phyloP scores from a whole-genome alignment of 2,797 vertebrate species.

The Kryptolebias ocellatus region DNA sequence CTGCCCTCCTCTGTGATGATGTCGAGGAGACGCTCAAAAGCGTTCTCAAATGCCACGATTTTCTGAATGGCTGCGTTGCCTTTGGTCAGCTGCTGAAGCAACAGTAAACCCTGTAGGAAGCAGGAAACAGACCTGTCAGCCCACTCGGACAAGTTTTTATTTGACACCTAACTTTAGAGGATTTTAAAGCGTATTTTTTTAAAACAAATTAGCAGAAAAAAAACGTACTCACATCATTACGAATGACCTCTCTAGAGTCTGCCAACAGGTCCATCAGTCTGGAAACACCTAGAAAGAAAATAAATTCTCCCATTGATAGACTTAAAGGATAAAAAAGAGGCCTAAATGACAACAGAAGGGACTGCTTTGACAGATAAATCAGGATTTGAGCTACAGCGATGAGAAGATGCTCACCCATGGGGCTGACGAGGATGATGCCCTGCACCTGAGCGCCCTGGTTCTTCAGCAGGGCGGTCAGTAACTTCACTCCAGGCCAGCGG shows the following conservation, averaged over 20 bases:
- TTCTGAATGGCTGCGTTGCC: slow-evolving; percentile 98
- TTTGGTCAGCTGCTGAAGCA: slow-evolving; percentile 96
- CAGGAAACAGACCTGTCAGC: slow-evolving; percentile 5
- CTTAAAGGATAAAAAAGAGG: too few species aligned
- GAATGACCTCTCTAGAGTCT: slow-evolving; percentile 97
- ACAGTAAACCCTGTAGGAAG: slow-evolving; percentile 86
- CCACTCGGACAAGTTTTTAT: background rate
- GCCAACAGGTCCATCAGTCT: slow-evolving; percentile 96
- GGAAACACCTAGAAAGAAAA: slow-evolving; percentile 87
- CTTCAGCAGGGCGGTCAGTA: slow-evolving; percentile 93
- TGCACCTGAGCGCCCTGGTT: slow-evolving; percentile 92
- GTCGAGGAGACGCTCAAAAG: slow-evolving; percentile 96
- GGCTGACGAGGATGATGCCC: slow-evolving; percentile 94
- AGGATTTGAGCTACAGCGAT: background rate
- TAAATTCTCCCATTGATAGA: background rate
- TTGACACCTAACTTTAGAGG: slow-evolving; percentile 3
- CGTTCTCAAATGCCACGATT: slow-evolving; percentile 98
- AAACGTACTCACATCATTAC: slow-evolving; percentile 91
- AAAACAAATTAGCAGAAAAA: background rate
- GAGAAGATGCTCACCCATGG: slow-evolving; percentile 89
- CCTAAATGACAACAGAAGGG: background rate
- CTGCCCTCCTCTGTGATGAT: slow-evolving; percentile 97
- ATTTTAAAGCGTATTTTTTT: background rate
- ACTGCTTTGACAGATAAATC: background rate
- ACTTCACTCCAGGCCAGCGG: slow-evolving; percentile 95